phyloP scores from a whole-genome alignment of 1,140 invertebrate species.

The Babylonia areolata region DNA sequence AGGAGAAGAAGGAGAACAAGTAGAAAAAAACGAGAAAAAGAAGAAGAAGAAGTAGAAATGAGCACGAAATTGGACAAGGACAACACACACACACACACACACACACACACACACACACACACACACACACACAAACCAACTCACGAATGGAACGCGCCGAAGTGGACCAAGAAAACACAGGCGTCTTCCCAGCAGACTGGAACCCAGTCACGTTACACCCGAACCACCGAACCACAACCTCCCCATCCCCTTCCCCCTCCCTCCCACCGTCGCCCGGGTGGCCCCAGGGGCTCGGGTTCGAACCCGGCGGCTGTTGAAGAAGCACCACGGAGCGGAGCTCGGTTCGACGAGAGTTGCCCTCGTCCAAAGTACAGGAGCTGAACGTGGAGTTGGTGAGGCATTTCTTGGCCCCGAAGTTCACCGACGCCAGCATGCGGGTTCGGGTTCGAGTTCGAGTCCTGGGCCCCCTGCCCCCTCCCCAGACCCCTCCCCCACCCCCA shows the following conservation, averaged over 20 bases:
- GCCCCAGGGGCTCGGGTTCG: too few species aligned
- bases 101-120: background rate
- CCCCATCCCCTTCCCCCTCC: conserved; percentile 8
- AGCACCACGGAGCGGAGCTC: background rate
- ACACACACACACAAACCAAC: background rate
- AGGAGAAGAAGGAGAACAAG: too few species aligned
- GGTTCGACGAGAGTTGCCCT: background rate
- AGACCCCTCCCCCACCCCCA: too few species aligned
- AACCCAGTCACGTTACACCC: conserved; percentile 32
- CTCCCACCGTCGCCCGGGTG: too few species aligned
- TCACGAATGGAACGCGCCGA: background rate
- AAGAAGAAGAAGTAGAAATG: conserved; percentile 3
- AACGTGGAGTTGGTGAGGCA: conserved; percentile 21
- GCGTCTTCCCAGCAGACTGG: background rate
- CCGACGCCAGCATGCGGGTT: background rate
- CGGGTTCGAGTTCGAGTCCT: background rate
- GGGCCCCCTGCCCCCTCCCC: too few species aligned
- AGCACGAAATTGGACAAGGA: background rate
- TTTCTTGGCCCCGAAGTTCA: conserved; percentile 15
- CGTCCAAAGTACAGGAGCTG: conserved; percentile 6
- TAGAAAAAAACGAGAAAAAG: conserved; percentile 4
- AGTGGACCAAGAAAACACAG: background rate
- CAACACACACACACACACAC: background rate
- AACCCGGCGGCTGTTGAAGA: too few species aligned
- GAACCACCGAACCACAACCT: background rate